These are phyloP conservation scores for Macaca fascicularis DNA, from an alignment of 2,113 vertebrate genomes.

Conservation along the genomic window DNA sequence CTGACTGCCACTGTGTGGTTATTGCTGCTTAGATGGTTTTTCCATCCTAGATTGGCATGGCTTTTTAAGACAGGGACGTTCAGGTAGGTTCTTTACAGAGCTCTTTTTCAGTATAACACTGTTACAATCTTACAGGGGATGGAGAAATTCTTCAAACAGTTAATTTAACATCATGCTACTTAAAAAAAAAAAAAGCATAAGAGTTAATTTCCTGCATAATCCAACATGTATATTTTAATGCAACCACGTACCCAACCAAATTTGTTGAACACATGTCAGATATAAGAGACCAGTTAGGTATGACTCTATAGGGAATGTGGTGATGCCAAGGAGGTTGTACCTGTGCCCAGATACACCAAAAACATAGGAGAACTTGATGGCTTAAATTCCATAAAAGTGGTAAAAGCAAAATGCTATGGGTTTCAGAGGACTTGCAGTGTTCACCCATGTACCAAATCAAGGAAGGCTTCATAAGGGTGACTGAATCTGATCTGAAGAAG, in stretches of 20 bases:
- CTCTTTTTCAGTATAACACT: neutral
- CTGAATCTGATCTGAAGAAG: neutral
- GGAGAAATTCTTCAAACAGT: neutral
- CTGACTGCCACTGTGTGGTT: neutral
- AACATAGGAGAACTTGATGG: neutral
- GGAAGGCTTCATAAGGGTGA: neutral
- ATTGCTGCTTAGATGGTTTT: neutral
- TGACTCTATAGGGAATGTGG: neutral
- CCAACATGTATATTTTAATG: neutral
- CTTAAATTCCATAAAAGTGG: neutral
- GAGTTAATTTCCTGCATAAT: neutral
- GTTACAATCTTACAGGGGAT: neutral
- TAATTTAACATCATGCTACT: neutral
- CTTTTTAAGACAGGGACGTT: neutral
- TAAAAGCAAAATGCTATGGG: neutral
- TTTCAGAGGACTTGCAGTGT: neutral
- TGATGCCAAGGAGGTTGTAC: neutral
- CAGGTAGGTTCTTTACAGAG: neutral
- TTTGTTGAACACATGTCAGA: neutral
- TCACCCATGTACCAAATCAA: neutral
- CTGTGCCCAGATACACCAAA: neutral
- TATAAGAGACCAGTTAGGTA: neutral
- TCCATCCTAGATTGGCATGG: neutral
- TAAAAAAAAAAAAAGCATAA: neutral
- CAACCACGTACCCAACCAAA: neutral